Evolutionary conservation across 2,888 invertebrate genomes (phyloP), one percentile per base, ranked within the genome.

Genomic region (Elmis aenea): DNA sequence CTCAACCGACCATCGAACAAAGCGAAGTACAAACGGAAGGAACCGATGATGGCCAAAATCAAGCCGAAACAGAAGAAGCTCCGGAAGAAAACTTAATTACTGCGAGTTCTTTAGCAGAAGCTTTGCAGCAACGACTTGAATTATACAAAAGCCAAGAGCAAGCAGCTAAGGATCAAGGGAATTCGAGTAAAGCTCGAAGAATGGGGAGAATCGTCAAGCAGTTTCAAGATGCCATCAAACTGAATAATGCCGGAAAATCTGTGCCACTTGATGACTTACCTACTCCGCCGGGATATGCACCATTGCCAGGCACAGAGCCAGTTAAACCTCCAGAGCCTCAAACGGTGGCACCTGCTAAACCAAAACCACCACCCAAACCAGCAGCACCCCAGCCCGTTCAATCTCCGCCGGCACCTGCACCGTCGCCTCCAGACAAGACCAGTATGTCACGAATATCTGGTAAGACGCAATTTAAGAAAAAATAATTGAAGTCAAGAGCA

Each of bases 191-290:
- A 68, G 88, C 84, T 0, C 75, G 95, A 34, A 75, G 94, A 32
- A 85, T 91, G 75, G 89, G 87, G 0, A 76, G 96, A 28, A 92
- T 96, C 51, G 85, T 90, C 18, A 94, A 94, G 68, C 94, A 95
- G 67, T 96, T 87, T 60, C 81, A 88, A 58, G 86, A 88, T 50
- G 93, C 94, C 0, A 79, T 95, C 14, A 84, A 82, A 59, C 60
- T 72, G n/a, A 74, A 86, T 56, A 81, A 84, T 46, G 79, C 80
- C 2, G 93, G 93, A 0, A 81, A 79, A 58, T 69, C 83, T 0
- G 71, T 93, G 10, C 74, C 80, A 2, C 74, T 77, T 16, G 90
- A 89, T 34, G 93, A 93, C 38, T 66, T 96, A 29, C 95, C 95
- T 0, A 77, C 81, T 1, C 93, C 94, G 2, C 90, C 90, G 2